Conservation (phyloP, 2,797 vertebrate genomes). For the Sebastes hopkinsi region DNA sequence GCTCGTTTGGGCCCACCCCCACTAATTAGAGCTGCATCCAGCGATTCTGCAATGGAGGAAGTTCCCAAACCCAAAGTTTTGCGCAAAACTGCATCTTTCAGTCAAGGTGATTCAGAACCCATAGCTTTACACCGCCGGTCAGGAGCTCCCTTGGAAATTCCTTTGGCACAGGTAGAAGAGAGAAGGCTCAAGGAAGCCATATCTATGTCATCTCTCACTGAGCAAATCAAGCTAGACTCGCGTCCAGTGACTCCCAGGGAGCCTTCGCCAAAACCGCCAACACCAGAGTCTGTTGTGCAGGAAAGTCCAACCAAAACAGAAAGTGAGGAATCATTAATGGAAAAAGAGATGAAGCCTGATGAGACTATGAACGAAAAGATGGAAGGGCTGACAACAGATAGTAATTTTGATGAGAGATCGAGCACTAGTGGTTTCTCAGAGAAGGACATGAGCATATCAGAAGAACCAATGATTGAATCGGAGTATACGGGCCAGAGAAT, state of each 20-base stretch:
- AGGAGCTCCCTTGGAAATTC: constrained; percentile 95
- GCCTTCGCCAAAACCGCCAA: constrained; percentile 65
- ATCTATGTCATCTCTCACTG: constrained; percentile 92
- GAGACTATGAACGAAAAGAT: constrained; percentile 69
- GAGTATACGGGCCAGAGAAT: constrained; percentile 65
- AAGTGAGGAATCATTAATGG: constrained; percentile 67
- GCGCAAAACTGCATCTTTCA: constrained; percentile 96
- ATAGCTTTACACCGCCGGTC: constrained; percentile 90
- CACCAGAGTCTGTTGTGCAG: constrained; percentile 66
- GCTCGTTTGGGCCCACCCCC: constrained; percentile 80
- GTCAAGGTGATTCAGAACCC: constrained; percentile 92
- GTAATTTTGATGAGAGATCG: constrained; percentile 74
- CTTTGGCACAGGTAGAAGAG: constrained; percentile 87
- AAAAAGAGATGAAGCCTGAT: constrained; percentile 69
- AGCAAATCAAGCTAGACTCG: constrained; percentile 81
- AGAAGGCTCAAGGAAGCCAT: constrained; percentile 91
- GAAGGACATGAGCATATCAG: constrained; percentile 80
- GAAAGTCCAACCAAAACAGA: constrained; percentile 71
- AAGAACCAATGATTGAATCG: constrained; percentile 75
- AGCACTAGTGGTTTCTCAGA: constrained; percentile 78
- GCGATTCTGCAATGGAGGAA: constrained; percentile 88
- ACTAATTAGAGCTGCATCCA: constrained; percentile 91
- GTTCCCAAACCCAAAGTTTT: constrained; percentile 84
- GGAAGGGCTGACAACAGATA: constrained; percentile 69
- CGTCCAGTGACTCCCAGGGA: constrained; percentile 77